Base-by-base conservation (phyloP, 2,797 vertebrate species). In the Dermochelys coriacea region DNA sequence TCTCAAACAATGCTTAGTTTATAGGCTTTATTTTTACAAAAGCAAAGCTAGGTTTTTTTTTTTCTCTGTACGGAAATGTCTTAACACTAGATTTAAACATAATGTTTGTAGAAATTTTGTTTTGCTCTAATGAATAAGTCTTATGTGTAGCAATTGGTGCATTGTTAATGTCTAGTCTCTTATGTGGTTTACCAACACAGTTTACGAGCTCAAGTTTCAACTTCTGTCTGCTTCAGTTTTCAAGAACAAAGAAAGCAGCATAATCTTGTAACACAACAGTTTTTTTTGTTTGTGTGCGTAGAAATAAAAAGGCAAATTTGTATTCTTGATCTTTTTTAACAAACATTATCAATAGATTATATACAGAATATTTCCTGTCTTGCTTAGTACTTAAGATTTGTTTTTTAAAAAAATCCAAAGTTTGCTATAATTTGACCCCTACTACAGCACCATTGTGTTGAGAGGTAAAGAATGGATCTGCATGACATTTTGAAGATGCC, bases 91-190 rank as follows among this genome's bases (percentile, higher is more conserved):
- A 50, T n/a, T 94, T 95, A 77, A 55, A n/a, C 31, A 74, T 85
- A 84, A n/a, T 74, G 19, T 11, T 84, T 80, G 41, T 71, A 86
- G 31, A 2, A 61, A 84, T 0, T 37, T 93, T 86, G 27, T 87
- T 45, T 88, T 84, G 37, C 91, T 95, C 82, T 59, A 87, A 74
- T 52, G 82, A 89, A 14, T 64, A 80, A 90, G 59, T 88, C 57
- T 78, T 93, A 80, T 79, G 55, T 68, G 14, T 82, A 96, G 94
- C 78, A 93, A 31, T 54, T 82, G 54, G 31, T 83, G 16, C 74
- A 54, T 74, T 93, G 80, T 95, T 96, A 80, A 59, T 6, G 87
- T 96, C 45, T 91, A 86, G 84, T 95, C 86, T 91, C 75, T 31
- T 91, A 87, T 49, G 51, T 0, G 9, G n/a, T 78, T 83, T 96